Evolutionary conservation across 1,140 invertebrate genomes (phyloP).

Genomic region (Mycetomoellerius zeteki): DNA sequence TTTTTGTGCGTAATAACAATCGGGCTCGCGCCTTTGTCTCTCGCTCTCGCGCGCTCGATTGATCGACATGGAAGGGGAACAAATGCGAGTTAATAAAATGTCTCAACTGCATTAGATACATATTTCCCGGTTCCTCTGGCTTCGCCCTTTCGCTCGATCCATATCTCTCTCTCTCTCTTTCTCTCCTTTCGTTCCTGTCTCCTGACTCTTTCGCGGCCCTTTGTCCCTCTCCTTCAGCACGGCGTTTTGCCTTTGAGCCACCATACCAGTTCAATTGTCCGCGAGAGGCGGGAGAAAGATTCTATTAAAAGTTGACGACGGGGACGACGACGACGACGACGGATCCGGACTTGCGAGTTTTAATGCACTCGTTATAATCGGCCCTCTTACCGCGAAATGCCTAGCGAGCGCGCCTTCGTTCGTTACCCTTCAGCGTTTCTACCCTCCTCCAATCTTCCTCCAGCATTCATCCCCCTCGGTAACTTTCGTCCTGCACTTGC

Average conservation of each 20-base stretch:
- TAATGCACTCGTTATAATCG: slow-evolving; percentile 83
- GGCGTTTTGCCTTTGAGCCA: slow-evolving; percentile 50
- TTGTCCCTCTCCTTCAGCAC: slow-evolving; percentile 28
- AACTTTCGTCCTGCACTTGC: slow-evolving; percentile 37
- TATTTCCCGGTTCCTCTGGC: slow-evolving; percentile 3
- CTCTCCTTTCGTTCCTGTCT: slow-evolving; percentile 9
- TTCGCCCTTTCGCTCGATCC: background rate
- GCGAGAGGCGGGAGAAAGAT: slow-evolving; percentile 69
- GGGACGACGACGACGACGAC: slow-evolving; percentile 67
- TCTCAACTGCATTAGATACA: slow-evolving; percentile 51
- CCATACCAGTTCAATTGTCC: slow-evolving; percentile 75
- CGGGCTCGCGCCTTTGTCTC: background rate
- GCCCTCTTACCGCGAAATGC: slow-evolving; percentile 81
- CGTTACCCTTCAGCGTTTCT: slow-evolving; percentile 56
- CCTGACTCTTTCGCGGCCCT: background rate
- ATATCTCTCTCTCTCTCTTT: background rate
- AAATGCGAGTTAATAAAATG: slow-evolving; percentile 40
- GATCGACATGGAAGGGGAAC: background rate
- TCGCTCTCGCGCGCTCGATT: slow-evolving; percentile 2
- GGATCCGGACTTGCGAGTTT: slow-evolving; percentile 80
- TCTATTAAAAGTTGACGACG: slow-evolving; percentile 82
- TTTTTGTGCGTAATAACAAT: slow-evolving; percentile 41
- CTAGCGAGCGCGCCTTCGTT: slow-evolving; percentile 67
- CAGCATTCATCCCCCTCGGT: background rate
- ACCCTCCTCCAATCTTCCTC: slow-evolving; percentile 9